These are phyloP conservation scores for Stegastes partitus DNA, from an alignment of 2,113 vertebrate species.

Conservation along the genomic window DNA sequence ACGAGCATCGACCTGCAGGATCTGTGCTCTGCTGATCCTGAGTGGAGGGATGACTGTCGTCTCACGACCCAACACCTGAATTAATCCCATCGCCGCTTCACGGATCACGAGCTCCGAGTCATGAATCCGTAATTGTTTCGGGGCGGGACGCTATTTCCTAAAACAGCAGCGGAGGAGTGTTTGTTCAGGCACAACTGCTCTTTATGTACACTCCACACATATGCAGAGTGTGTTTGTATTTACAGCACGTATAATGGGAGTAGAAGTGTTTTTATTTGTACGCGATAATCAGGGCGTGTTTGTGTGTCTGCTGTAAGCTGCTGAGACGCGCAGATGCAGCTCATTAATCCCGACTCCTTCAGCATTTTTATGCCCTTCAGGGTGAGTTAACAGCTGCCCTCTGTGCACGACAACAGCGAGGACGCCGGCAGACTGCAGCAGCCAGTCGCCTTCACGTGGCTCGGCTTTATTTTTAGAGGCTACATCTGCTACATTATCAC, in stretches of 20 bases:
- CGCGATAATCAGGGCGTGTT: slow-evolving; percentile 39
- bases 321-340: slow-evolving; percentile 71
- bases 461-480: slow-evolving; percentile 49
- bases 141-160: neutral
- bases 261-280: slow-evolving; percentile 44
- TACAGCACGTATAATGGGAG: slow-evolving; percentile 34
- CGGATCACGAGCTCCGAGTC: slow-evolving; percentile 20
- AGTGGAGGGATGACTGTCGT: neutral
- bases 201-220: neutral
- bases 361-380: slow-evolving; percentile 77
- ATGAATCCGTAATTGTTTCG: neutral
- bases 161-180: neutral
- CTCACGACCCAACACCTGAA: neutral
- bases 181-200: neutral
- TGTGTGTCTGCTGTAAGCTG: slow-evolving; percentile 31
- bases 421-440: slow-evolving; percentile 14
- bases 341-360: slow-evolving; percentile 74
- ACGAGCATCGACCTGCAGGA: no score
- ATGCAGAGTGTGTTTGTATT: slow-evolving; percentile 51
- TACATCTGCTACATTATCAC: slow-evolving; percentile 60
- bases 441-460: slow-evolving; percentile 2
- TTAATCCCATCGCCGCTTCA: neutral
- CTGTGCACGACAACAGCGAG: slow-evolving; percentile 40
- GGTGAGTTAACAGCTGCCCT: slow-evolving; percentile 76
- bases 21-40: neutral